phyloP scores from a whole-genome alignment of 2,797 vertebrate genomes.

The Mus spretus region DNA sequence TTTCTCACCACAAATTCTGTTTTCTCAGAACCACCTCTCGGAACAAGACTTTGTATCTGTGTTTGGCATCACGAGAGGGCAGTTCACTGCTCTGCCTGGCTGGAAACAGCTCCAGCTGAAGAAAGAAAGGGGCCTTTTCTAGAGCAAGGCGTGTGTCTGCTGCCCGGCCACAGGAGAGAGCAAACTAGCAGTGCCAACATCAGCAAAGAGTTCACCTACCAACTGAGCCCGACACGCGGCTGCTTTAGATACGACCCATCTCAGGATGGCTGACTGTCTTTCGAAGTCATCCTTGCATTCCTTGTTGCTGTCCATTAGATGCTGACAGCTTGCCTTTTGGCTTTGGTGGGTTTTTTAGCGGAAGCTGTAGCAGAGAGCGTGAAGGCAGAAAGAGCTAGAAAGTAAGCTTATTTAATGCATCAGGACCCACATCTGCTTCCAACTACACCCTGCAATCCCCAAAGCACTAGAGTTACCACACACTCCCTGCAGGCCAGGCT shows the following conservation, averaged over 20 bases:
- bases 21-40: constrained; percentile 91
- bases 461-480: neutral
- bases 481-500: constrained; percentile 19
- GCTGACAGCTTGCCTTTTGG: neutral
- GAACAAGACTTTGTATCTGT: constrained; percentile 91
- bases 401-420: constrained; percentile 20
- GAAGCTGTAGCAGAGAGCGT: constrained; percentile 54
- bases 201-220: neutral
- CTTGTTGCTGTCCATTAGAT: neutral
- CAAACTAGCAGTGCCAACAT: neutral
- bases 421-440: constrained; percentile 24
- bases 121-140: constrained; percentile 94
- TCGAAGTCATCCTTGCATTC: neutral
- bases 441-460: constrained; percentile 20
- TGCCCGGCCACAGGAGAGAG: neutral
- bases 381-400: constrained; percentile 32
- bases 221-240: neutral
- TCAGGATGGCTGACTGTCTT: neutral
- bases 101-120: constrained; percentile 94
- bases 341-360: neutral
- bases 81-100: constrained; percentile 89
- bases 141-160: constrained; percentile 25
- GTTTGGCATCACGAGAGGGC: constrained; percentile 91
- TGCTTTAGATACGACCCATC: neutral
- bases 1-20: constrained; percentile 57